Evolutionary conservation across 1,140 invertebrate genomes (phyloP).

Genomic region (Calephelis nemesis): DNA sequence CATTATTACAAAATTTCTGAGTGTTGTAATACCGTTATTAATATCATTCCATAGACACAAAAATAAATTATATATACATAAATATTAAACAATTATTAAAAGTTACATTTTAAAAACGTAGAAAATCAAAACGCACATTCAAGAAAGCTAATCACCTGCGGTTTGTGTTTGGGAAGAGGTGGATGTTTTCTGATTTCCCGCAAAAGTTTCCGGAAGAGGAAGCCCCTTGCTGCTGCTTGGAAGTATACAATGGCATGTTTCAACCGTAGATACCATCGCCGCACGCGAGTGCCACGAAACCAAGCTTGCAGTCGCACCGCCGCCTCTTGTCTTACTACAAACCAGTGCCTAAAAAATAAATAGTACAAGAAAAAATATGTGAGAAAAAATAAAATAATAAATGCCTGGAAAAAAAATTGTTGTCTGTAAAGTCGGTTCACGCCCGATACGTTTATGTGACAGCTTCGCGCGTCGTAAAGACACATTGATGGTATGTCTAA

Average conservation of each 20-base stretch:
- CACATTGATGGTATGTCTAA: no score
- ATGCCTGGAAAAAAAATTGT: no score
- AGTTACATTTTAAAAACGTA: no score
- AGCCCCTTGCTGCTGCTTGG: conserved; percentile 86
- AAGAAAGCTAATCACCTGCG: not conserved
- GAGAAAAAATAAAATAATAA: no score
- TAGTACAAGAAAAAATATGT: no score
- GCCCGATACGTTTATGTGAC: no score
- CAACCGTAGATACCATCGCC: conserved; percentile 84
- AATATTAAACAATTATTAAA: conserved; percentile 17
- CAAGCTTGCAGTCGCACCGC: conserved; percentile 87
- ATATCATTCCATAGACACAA: conserved; percentile 2
- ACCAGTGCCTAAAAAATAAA: conserved; percentile 56
- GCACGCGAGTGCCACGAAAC: conserved; percentile 85
- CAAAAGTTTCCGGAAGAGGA: conserved; percentile 58
- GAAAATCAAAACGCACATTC: conserved; percentile 1
- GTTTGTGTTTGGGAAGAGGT: conserved; percentile 32
- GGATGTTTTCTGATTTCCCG: conserved; percentile 38
- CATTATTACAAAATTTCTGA: not conserved
- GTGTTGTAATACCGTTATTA: conserved; percentile 1
- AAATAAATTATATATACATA: not conserved
- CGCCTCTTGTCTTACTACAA: conserved; percentile 77
- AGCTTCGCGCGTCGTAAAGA: no score
- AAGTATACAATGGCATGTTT: conserved; percentile 82
- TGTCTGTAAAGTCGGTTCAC: no score